phyloP scores from a whole-genome alignment of 2,888 invertebrate species.

The Lathronympha strigana region DNA sequence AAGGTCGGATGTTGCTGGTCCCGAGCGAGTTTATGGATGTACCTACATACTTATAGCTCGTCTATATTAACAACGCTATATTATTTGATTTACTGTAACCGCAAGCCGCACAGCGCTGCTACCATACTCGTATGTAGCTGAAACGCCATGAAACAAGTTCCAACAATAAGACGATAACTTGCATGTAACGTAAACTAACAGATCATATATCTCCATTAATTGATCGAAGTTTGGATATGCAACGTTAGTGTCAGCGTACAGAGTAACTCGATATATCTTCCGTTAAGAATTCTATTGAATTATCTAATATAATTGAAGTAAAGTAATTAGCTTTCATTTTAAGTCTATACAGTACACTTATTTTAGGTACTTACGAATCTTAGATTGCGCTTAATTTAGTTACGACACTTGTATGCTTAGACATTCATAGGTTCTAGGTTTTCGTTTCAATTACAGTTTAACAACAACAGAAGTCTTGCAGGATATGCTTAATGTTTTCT shows the following conservation, averaged over 20 bases:
- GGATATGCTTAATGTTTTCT: slow-evolving; percentile 43
- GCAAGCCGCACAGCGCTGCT: slow-evolving; percentile 39
- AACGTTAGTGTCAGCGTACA: background rate
- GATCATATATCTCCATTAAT: slow-evolving; percentile 9
- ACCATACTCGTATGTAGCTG: slow-evolving; percentile 38
- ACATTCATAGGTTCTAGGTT: background rate
- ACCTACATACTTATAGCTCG: slow-evolving; percentile 16
- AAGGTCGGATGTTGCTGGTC: slow-evolving; percentile 43
- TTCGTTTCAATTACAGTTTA: slow-evolving; percentile 6
- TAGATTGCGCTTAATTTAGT: background rate
- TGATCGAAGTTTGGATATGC: background rate
- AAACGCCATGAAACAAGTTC: slow-evolving; percentile 19
- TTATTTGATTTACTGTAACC: slow-evolving; percentile 45
- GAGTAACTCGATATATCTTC: slow-evolving; percentile 24
- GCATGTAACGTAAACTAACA: slow-evolving; percentile 6
- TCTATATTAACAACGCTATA: slow-evolving; percentile 38
- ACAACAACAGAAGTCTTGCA: slow-evolving; percentile 16
- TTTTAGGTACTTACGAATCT: background rate
- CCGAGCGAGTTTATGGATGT: slow-evolving; percentile 36
- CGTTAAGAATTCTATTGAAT: slow-evolving; percentile 17
- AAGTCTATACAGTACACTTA: slow-evolving; percentile 11
- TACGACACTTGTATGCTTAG: background rate
- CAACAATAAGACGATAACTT: slow-evolving; percentile 21
- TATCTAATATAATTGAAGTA: background rate
- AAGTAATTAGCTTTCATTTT: slow-evolving; percentile 18